Conservation (phyloP, 2,113 vertebrate genomes). For the Suricata suricatta region DNA sequence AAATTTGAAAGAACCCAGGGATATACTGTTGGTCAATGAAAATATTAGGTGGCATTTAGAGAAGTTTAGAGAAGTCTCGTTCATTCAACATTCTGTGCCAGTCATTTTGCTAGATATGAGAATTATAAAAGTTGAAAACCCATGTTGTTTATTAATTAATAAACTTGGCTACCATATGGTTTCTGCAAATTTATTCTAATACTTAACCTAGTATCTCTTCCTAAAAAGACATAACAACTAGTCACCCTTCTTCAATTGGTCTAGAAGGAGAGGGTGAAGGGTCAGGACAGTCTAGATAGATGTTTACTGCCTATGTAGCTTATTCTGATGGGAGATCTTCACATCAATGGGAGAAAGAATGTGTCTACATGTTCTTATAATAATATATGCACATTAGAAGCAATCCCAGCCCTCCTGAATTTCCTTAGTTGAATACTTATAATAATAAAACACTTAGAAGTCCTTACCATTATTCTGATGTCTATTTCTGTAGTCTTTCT, state of each 20-base stretch:
- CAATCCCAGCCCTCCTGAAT: not conserved
- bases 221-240: not conserved
- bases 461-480: not conserved
- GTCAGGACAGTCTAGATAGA: not conserved
- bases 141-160: not conserved
- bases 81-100: not conserved
- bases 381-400: not conserved
- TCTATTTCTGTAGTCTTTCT: not conserved
- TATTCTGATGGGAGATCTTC: not conserved
- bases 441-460: not conserved
- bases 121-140: not conserved
- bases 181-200: conserved; percentile 27
- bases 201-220: not conserved
- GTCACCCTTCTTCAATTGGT: not conserved
- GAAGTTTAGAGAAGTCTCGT: not conserved
- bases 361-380: not conserved
- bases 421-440: not conserved
- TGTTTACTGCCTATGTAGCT: not conserved
- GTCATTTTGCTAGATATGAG: not conserved
- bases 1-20: not conserved
- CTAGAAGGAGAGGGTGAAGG: not conserved
- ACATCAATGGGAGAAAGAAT: not conserved
- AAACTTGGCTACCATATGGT: not conserved
- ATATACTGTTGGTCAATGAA: not conserved
- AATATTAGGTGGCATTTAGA: not conserved